Base-by-base conservation (phyloP, 2,797 vertebrate species). In the Huso huso region DNA sequence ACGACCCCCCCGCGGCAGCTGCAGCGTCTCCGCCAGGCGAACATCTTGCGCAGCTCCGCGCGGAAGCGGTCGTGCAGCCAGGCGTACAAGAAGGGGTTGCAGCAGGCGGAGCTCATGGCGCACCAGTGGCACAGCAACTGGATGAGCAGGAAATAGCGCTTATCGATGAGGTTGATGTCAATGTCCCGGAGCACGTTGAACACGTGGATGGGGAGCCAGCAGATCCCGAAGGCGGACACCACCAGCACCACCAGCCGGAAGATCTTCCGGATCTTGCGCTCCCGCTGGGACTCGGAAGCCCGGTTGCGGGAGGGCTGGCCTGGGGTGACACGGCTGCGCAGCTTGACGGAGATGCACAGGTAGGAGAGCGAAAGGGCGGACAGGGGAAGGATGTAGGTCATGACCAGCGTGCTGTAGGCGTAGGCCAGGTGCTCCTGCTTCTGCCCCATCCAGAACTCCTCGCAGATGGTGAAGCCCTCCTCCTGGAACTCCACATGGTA, bases 21-120 rank as follows among this genome's bases (percentile, higher is more conserved):
- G 23, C 23, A 37, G 23, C 23, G 23, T 37, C 23, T 37, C 23
- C 23, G 23, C 23, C 23, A 92, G 0, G 85, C 75, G 71, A 95
- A 90, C 82, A 93, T 93, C 74, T 90, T 93, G 49, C 88, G 81
- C 2, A 94, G 82, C 79, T 91, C 89, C 0, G 86, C 86, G 0
- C 91, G 87, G 77, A 95, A 94, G 64, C 92, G 91, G 75, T 92
- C 90, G 0, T 95, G 93, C 61, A 95, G 82, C 93, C 93, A 94
- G 53, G 93, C 93, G 0, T 95, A 94, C 62, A 95, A 85, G 82
- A 95, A 94, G 0, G 93, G 93, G 76, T 94, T 95, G 68, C 91
- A 93, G 81, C 93, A 95, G 62, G 93, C 91, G 0, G 93, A 95
- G 76, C 91, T 94, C 93, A 95, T 95, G 8, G 91, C 93, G 0